Evolutionary conservation across 2,113 vertebrate genomes (phyloP), one percentile per base, ranked within the genome.

Genomic region (Martes martes): DNA sequence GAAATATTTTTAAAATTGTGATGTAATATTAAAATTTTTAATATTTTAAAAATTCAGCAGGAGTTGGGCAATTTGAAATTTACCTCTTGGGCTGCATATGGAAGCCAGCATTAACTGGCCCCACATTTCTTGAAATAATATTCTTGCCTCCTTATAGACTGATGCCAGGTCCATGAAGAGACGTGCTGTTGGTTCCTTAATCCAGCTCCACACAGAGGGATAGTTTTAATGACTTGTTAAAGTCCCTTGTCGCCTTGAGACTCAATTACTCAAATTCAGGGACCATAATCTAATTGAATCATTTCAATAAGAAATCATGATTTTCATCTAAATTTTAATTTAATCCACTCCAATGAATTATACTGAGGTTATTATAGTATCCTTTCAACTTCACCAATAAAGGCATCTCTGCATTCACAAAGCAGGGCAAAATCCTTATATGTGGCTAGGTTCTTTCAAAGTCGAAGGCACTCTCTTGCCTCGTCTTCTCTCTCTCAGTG

Each of bases 311-410:
- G 91, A 92, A 95, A 85, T 97, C 97, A 98, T 67, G 89, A 28
- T 78, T 96, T 97, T 61, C 55, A 96, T 97, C 89, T 92, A 81
- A 63, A 92, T 98, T 98, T 98, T 98, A 96, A 97, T 79, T 87
- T 89, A 98, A 90, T 89, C 85, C 78, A 95, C 23, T 73, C 16
- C 97, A 97, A 52, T 84, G 97, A 97, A 96, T 98, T 95, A 94
- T n/a, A 85, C 78, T 28, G 85, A 88, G 88, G 96, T 95, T 97
- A 97, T 94, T 95, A 97, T 0, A 93, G 36, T 45, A 94, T 95
- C 47, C 45, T 98, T 98, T 97, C n/a, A 94, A 94, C 69, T 83
- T 97, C 39, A 83, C 39, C 85, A 97, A 39, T 79, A 89, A 96
- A 88, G 95, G 87, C 82, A 76, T 80, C 79, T 96, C 96, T 85